Evolutionary conservation across 2,888 invertebrate species (phyloP), one percentile per base, ranked within the genome.

Genomic region (Tromatobia lineatoria): DNA sequence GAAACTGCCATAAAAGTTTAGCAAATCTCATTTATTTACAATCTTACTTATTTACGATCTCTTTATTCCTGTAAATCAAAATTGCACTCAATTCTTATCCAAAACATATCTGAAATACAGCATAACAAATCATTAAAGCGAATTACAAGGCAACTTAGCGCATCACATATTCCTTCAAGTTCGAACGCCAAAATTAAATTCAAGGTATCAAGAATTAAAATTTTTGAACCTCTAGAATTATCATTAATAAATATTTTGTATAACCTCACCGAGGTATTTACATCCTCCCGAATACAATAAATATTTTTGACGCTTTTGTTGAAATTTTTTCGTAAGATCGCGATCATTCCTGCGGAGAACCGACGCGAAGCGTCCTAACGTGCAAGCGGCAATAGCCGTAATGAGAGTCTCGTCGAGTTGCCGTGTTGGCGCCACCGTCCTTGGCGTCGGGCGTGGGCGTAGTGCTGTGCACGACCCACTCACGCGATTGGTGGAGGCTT

Each of bases 351-450:
- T 13, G 38, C 64, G 71, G 82, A 87, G 78, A 70, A 75, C 73
- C 13, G 66, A 69, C 74, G 70, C 66, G 66, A 42, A 78, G 59
- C 84, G 66, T 85, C 76, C 85, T 54, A 50, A 74, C 69, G 67
- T 45, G 67, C 7, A 74, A 86, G 85, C 93, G 93, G 92, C 92
- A 77, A 78, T 67, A 80, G 91, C 90, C 93, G 92, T 87, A 92
- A 91, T 93, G 91, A 89, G 74, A 90, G 90, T 88, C 91, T 91
- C 91, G 64, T 54, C 42, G 57, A 69, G 75, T 85, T 67, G 84
- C 91, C 92, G 90, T 85, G 82, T 88, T 74, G 90, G 93, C 93
- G 93, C 93, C 93, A 93, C 92, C 80, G 88, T 90, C 90, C 85
- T 82, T 86, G 80, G 79, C 57, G 80, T 79, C 42, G 8, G 15